Percentiles rank a stretch among this genome's conserved stretches.
These are phyloP conservation scores for Brachypodius melanocephalos DNA, from an alignment of 2,113 vertebrate genomes.

Conservation along the genomic window DNA sequence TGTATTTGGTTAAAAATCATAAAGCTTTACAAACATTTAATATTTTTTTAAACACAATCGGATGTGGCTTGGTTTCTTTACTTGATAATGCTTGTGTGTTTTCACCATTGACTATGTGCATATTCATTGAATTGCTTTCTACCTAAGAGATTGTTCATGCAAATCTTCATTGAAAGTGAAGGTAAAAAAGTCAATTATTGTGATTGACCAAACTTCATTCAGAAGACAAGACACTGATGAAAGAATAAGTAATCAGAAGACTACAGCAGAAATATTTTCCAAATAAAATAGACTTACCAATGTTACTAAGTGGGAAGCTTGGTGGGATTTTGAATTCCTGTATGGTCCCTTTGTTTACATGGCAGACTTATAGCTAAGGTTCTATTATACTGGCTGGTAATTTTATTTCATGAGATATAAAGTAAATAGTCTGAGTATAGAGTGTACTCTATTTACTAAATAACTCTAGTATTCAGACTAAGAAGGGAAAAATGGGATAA, in stretches of 20 bases:
- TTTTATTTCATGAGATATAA: background rate
- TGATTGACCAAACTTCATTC: background rate
- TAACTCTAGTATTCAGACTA: background rate
- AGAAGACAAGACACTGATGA: background rate
- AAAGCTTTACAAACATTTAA: background rate
- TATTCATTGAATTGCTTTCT: background rate
- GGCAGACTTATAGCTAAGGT: background rate
- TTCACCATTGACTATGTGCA: background rate
- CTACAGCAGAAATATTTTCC: background rate
- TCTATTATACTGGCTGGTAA: background rate
- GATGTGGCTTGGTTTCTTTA: background rate
- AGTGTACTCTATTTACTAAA: background rate
- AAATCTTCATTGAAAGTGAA: background rate
- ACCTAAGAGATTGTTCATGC: background rate
- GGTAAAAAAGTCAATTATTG: background rate
- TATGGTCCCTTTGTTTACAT: background rate
- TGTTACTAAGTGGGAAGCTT: background rate
- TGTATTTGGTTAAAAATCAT: background rate
- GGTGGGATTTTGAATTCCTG: background rate
- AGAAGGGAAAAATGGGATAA: background rate
- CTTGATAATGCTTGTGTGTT: background rate
- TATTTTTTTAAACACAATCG: background rate
- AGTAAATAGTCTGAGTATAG: background rate
- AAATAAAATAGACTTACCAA: background rate
- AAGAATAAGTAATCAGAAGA: background rate